phyloP scores from a whole-genome alignment of 2,113 vertebrate species.

The Pantherophis guttatus region DNA sequence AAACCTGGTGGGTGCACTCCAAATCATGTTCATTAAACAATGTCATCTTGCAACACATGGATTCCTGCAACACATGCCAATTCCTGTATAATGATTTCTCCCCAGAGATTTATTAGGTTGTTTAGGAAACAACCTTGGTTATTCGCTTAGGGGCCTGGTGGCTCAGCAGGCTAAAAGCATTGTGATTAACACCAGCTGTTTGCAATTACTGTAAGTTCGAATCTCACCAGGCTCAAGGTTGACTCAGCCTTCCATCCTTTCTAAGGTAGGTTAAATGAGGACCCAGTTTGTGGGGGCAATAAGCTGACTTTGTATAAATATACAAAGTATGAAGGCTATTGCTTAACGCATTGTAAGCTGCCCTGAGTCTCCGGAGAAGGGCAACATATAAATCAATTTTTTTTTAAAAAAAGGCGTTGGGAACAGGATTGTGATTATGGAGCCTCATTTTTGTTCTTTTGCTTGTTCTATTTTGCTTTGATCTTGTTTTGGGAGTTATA shows the following conservation, averaged over 20 bases:
- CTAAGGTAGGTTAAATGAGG: too few relatives aligned
- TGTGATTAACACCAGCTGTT: too few relatives aligned
- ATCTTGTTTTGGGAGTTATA: not conserved
- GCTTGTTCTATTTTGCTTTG: not conserved
- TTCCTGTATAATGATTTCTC: not conserved
- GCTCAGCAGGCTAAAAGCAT: too few relatives aligned
- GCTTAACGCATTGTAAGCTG: too few relatives aligned
- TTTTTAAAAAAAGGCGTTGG: not conserved
- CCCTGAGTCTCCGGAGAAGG: too few relatives aligned
- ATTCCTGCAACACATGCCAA: not conserved
- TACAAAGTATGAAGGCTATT: too few relatives aligned
- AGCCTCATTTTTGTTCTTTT: not conserved
- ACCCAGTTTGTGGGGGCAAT: too few relatives aligned
- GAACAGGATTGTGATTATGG: not conserved
- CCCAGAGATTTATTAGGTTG: not conserved
- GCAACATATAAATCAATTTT: too few relatives aligned
- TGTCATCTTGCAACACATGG: not conserved
- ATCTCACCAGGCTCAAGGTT: too few relatives aligned
- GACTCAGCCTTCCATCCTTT: too few relatives aligned
- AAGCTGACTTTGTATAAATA: too few relatives aligned
- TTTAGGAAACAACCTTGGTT: not conserved
- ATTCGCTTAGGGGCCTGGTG: not conserved
- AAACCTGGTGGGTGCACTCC: not conserved
- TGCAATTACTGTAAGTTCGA: too few relatives aligned
- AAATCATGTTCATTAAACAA: not conserved